These are phyloP conservation scores for Entomyzon cyanotis DNA, from an alignment of 2,113 vertebrate genomes.

Conservation along the genomic window DNA sequence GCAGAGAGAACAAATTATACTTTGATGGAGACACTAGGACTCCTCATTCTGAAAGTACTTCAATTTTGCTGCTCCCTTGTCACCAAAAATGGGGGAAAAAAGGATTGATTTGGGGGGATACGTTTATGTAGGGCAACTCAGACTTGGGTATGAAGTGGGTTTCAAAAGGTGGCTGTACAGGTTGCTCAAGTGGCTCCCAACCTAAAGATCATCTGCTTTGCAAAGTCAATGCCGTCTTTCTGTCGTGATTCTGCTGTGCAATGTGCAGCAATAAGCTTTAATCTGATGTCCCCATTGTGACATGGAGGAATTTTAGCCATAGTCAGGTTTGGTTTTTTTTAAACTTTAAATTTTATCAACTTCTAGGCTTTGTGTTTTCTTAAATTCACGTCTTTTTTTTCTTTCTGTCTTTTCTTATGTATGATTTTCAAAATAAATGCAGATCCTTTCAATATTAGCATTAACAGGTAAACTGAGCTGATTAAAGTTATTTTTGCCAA, in stretches of 20 bases:
- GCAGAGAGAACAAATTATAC: background rate
- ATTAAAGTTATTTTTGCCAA: constrained; percentile 3
- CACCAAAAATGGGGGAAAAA: background rate
- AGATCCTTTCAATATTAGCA: background rate
- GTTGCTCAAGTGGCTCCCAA: background rate
- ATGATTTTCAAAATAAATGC: constrained; percentile 22
- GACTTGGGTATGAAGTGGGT: background rate
- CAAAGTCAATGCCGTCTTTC: background rate
- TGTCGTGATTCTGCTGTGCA: background rate
- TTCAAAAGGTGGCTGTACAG: background rate
- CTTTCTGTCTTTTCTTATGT: background rate
- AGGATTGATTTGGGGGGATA: background rate
- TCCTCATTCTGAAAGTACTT: background rate
- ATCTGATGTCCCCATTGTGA: background rate
- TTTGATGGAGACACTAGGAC: background rate
- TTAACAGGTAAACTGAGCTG: constrained; percentile 12
- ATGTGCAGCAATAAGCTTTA: background rate
- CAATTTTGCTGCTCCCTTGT: background rate
- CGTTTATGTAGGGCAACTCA: background rate
- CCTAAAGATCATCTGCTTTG: background rate
- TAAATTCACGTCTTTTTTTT: background rate
- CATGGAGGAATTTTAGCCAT: background rate
- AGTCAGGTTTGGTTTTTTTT: background rate
- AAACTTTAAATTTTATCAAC: background rate
- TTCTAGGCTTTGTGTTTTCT: background rate